These are phyloP conservation scores for Daktulosphaira vitifoliae DNA, from an alignment of 1,140 invertebrate species.

Conservation along the genomic window DNA sequence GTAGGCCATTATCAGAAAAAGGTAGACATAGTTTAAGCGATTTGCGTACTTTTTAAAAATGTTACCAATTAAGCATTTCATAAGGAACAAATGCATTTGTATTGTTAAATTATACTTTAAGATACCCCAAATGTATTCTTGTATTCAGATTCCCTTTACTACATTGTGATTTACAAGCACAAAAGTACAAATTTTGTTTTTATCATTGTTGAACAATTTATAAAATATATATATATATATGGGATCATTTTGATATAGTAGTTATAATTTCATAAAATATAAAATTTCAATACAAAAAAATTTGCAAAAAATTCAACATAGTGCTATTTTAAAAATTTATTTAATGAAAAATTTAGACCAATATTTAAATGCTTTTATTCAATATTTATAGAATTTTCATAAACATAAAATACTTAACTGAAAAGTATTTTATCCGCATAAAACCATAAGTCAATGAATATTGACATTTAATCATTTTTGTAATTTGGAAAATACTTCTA, in stretches of 20 bases:
- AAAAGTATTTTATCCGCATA: too few species aligned
- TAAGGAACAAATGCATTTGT: conserved; percentile 5
- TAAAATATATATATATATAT: conserved; percentile 19
- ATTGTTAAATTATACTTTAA: conserved; percentile 9
- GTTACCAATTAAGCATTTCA: neutral
- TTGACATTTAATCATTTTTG: too few species aligned
- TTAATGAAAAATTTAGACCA: too few species aligned
- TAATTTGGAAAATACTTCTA: too few species aligned
- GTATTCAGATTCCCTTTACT: conserved; percentile 17
- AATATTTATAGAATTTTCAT: too few species aligned
- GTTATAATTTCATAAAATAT: neutral
- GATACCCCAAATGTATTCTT: neutral
- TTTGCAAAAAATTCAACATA: too few species aligned
- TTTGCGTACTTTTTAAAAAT: conserved; percentile 25
- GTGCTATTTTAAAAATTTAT: too few species aligned
- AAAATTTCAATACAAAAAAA: too few species aligned
- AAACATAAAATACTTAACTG: too few species aligned
- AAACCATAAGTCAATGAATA: too few species aligned
- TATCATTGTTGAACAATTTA: conserved; percentile 31
- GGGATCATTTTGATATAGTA: conserved; percentile 21
- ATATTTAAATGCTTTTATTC: too few species aligned
- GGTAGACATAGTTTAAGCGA: conserved; percentile 26
- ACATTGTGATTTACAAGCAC: conserved; percentile 31
- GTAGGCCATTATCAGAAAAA: conserved; percentile 16
- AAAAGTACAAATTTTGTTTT: conserved; percentile 32